Conservation (phyloP, 2,113 vertebrate species). For the Paramormyrops kingsleyae region DNA sequence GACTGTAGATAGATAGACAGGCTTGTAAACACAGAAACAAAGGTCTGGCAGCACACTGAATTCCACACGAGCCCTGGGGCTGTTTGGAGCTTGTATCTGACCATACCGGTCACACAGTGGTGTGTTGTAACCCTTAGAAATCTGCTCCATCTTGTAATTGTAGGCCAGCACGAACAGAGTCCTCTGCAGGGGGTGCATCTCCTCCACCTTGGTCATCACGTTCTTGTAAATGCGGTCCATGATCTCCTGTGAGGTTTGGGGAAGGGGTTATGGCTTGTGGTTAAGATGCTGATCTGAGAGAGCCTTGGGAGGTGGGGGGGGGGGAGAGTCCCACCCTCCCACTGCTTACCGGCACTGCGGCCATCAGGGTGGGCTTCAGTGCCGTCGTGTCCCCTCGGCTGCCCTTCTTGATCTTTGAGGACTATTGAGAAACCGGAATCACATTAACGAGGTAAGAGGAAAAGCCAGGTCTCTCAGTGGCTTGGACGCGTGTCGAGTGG, state of each 20-base stretch:
- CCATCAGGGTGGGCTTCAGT: slow-evolving; percentile 90
- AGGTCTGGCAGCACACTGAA: not conserved
- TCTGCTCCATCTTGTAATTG: slow-evolving; percentile 99
- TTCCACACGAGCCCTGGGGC: not conserved
- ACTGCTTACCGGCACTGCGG: slow-evolving; percentile 85
- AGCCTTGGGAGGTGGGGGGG: not conserved
- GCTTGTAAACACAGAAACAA: not conserved
- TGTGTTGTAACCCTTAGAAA: slow-evolving; percentile 81
- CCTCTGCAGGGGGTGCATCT: slow-evolving; percentile 85
- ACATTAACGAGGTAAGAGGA: not conserved
- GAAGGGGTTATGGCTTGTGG: not conserved
- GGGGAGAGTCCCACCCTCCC: not conserved
- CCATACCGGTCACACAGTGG: slow-evolving; percentile 86
- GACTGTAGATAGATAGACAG: not conserved
- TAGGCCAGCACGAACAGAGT: slow-evolving; percentile 90
- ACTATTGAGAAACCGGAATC: slow-evolving; percentile 55
- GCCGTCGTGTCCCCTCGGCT: slow-evolving; percentile 91
- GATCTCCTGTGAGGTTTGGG: slow-evolving; percentile 74
- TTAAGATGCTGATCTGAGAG: not conserved
- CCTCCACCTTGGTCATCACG: slow-evolving; percentile 93
- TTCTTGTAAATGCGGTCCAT: slow-evolving; percentile 99
- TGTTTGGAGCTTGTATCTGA: not conserved
- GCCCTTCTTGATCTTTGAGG: slow-evolving; percentile 97
- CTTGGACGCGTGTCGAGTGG: not conserved
- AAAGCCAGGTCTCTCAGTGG: not conserved